These are phyloP conservation scores for Eurypyga helias DNA, from an alignment of 2,113 vertebrate species.

Conservation along the genomic window DNA sequence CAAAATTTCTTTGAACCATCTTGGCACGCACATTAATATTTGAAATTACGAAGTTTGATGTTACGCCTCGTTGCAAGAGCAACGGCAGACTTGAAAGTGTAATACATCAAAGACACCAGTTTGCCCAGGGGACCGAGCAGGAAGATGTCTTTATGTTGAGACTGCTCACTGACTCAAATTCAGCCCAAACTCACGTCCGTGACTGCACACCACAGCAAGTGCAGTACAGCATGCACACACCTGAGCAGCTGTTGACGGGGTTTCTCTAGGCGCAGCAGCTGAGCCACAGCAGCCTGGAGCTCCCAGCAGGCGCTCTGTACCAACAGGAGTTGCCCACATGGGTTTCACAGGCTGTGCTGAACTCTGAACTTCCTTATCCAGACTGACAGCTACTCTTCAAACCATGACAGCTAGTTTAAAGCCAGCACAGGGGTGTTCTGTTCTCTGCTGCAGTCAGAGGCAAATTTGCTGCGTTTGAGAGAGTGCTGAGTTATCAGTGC, in stretches of 20 bases:
- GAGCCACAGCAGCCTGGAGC: not conserved
- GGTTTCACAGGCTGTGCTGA: not conserved
- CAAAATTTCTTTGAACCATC: not conserved
- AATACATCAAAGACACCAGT: not conserved
- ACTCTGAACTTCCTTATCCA: not conserved
- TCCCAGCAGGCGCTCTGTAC: not conserved
- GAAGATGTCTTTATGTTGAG: not conserved
- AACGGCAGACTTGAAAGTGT: not conserved
- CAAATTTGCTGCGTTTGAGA: not conserved
- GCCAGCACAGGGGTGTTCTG: not conserved
- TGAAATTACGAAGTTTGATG: not conserved
- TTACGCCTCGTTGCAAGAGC: not conserved
- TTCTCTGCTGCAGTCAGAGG: not conserved
- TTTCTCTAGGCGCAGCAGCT: not conserved
- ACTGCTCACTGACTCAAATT: not conserved
- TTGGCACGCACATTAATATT: not conserved
- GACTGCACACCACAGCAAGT: not conserved
- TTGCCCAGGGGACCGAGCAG: not conserved
- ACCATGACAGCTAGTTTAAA: not conserved
- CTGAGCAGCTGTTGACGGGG: not conserved
- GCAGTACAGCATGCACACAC: not conserved
- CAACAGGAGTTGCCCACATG: not conserved
- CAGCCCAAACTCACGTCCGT: not conserved
- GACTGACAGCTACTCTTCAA: not conserved
- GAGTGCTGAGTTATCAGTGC: not conserved